These are phyloP conservation scores for Meliscaeva auricollis DNA, from an alignment of 2,888 invertebrate genomes.

Conservation along the genomic window DNA sequence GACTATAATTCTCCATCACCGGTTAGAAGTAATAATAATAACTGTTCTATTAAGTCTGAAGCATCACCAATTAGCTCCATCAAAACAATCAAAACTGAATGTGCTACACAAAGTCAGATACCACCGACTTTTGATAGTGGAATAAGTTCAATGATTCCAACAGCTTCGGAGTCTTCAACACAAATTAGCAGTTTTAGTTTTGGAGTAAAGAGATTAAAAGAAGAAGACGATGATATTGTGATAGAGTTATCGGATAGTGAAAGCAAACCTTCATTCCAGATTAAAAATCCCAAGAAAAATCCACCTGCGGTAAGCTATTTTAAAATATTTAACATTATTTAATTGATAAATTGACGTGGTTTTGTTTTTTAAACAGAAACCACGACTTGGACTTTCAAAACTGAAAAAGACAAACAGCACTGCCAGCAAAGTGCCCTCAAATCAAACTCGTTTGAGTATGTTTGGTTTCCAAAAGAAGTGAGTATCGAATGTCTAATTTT, in stretches of 20 bases:
- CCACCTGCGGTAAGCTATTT: conserved; percentile 23
- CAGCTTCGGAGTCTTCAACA: conserved; percentile 30
- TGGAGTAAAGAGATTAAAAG: background rate
- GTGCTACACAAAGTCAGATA: conserved; percentile 27
- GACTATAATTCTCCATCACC: conserved; percentile 70
- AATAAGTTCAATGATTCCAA: conserved; percentile 32
- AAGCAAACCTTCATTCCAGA: background rate
- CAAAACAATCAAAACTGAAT: background rate
- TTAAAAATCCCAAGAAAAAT: conserved; percentile 39
- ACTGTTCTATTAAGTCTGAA: background rate
- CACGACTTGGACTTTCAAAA: conserved; percentile 48
- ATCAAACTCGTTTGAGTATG: conserved; percentile 87
- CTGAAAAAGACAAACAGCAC: conserved; percentile 26
- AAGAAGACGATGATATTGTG: conserved; percentile 11
- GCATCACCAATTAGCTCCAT: conserved; percentile 13
- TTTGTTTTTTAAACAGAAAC: conserved; percentile 30
- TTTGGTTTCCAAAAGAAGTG: conserved; percentile 88
- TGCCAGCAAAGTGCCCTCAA: conserved; percentile 77
- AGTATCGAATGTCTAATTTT: background rate
- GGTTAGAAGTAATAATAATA: no score
- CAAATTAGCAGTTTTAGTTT: conserved; percentile 30
- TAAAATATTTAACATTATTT: background rate
- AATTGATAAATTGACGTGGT: background rate
- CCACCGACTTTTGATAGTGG: conserved; percentile 46
- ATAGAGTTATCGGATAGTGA: conserved; percentile 54